Evolutionary conservation across 2,888 invertebrate genomes (phyloP).

Genomic region (Melanchra persicariae): DNA sequence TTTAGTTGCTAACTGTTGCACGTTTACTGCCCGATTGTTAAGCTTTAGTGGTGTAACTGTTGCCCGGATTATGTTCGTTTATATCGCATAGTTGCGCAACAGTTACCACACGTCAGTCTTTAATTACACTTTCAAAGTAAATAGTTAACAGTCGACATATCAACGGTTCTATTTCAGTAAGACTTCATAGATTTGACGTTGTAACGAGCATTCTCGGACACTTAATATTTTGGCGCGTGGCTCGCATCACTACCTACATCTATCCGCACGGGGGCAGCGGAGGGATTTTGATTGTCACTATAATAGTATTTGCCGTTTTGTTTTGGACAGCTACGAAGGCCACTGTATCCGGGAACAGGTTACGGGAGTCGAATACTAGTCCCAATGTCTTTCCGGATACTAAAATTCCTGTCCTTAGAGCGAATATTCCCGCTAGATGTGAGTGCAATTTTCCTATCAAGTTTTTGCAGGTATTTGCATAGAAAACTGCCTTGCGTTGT

Average conservation of each 20-base stretch:
- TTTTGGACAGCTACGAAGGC: constrained; percentile 83
- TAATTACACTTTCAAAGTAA: constrained; percentile 1
- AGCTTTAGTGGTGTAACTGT: neutral
- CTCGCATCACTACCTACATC: constrained; percentile 70
- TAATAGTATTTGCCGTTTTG: constrained; percentile 83
- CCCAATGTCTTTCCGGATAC: constrained; percentile 57
- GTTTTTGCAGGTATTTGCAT: too few relatives aligned
- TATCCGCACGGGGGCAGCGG: constrained; percentile 61
- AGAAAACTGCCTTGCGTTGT: neutral
- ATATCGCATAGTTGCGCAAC: neutral
- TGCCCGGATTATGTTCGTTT: too few relatives aligned
- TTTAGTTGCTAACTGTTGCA: neutral
- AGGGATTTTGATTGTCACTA: constrained; percentile 73
- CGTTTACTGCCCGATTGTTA: neutral
- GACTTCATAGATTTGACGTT: constrained; percentile 67
- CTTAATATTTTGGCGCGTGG: constrained; percentile 77
- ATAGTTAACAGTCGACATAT: constrained; percentile 55
- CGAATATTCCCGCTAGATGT: constrained; percentile 57
- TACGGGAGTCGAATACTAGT: constrained; percentile 56
- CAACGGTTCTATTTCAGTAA: constrained; percentile 76
- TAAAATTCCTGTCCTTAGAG: constrained; percentile 55
- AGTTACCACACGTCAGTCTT: constrained; percentile 1
- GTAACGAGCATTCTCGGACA: constrained; percentile 74
- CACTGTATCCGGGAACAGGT: constrained; percentile 60
- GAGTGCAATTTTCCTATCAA: constrained; percentile 47